These are phyloP conservation scores for Aix galericulata DNA, from an alignment of 2,113 vertebrate genomes.

Conservation along the genomic window DNA sequence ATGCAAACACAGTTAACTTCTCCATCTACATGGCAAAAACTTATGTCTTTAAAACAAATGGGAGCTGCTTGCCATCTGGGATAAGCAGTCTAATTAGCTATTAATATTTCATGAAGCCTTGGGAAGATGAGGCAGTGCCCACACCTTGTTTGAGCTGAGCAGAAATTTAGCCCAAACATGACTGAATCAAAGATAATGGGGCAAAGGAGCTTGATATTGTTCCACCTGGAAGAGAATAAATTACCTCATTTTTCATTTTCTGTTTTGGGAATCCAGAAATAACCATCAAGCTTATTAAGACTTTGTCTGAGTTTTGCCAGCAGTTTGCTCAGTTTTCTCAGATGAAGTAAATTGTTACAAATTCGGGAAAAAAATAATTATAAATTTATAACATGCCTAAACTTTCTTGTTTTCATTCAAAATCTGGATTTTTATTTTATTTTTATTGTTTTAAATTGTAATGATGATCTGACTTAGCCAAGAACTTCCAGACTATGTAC, in stretches of 20 bases:
- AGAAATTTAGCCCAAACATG: neutral
- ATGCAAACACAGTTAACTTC: neutral
- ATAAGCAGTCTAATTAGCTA: slow-evolving; percentile 12
- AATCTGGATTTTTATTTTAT: neutral
- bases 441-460: neutral
- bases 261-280: slow-evolving; percentile 6
- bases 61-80: neutral
- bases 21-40: neutral
- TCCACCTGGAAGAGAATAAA: neutral
- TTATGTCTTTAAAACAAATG: neutral
- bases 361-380: slow-evolving; percentile 44
- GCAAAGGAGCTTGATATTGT: neutral
- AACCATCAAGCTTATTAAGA: neutral
- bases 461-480: neutral
- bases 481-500: slow-evolving; percentile 19
- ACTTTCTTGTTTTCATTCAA: slow-evolving; percentile 7
- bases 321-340: slow-evolving; percentile 2
- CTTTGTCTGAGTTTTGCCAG: neutral
- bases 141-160: neutral
- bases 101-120: neutral
- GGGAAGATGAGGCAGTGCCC: neutral
- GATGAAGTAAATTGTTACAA: slow-evolving; percentile 10
- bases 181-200: neutral
- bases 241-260: neutral
- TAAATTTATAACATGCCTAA: neutral